phyloP scores from a whole-genome alignment of 2,113 vertebrate species.

The Asarcornis scutulata region DNA sequence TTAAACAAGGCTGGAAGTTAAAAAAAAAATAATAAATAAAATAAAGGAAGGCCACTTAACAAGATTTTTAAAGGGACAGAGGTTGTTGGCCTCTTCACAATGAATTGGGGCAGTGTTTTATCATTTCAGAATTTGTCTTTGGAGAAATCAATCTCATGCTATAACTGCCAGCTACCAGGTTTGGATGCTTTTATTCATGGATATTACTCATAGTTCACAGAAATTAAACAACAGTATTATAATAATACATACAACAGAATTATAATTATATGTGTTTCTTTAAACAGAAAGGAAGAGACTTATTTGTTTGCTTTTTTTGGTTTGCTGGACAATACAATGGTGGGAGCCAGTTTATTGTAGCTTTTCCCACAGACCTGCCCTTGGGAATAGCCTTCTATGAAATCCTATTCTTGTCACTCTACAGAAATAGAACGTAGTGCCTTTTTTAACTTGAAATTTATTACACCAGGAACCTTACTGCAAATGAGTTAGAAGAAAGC shows the following conservation, averaged over 20 bases:
- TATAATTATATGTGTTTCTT: conserved; percentile 4
- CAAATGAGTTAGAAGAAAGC: conserved; percentile 3
- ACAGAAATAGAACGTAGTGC: conserved; percentile 62
- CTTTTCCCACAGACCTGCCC: conserved; percentile 70
- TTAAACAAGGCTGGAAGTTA: not conserved
- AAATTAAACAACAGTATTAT: not conserved
- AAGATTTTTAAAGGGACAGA: not conserved
- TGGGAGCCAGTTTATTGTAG: conserved; percentile 71
- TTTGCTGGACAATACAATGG: conserved; percentile 72
- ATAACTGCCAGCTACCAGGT: not conserved
- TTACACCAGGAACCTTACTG: not conserved
- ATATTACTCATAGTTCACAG: not conserved
- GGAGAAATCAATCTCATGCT: not conserved
- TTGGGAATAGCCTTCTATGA: conserved; percentile 66
- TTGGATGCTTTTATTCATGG: not conserved
- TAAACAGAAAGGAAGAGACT: conserved; percentile 62
- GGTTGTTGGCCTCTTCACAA: not conserved
- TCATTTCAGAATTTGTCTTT: not conserved
- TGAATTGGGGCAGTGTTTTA: not conserved
- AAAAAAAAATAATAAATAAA: not conserved
- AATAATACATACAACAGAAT: not conserved
- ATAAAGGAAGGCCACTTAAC: not conserved
- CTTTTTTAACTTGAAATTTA: conserved; percentile 57
- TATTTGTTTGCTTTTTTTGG: conserved; percentile 66
- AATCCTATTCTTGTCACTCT: conserved; percentile 5